These are phyloP conservation scores for Nineta flava DNA, from an alignment of 2,888 invertebrate species.

Conservation along the genomic window DNA sequence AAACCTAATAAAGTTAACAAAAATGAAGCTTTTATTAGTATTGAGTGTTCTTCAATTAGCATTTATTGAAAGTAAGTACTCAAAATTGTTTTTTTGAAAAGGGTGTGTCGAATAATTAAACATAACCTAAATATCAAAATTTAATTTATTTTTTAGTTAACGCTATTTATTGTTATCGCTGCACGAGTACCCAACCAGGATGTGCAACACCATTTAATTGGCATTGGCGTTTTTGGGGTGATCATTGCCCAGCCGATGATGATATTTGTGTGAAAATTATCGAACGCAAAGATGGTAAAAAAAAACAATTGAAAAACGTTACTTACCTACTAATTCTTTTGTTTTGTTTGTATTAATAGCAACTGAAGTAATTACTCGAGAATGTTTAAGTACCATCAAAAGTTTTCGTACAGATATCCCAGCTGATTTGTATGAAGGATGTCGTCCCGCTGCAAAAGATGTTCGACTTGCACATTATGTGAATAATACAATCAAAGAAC, in stretches of 20 bases:
- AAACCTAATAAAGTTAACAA: background rate
- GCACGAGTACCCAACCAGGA: constrained; percentile 78
- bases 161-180: constrained; percentile 74
- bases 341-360: constrained; percentile 33
- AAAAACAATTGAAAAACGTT: constrained; percentile 2
- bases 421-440: constrained; percentile 84
- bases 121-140: background rate
- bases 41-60: background rate
- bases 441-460: constrained; percentile 64
- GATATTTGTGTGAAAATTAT: constrained; percentile 83
- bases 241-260: constrained; percentile 64
- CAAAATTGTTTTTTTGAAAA: background rate
- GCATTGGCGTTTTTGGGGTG: constrained; percentile 57
- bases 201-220: constrained; percentile 75
- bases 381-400: constrained; percentile 66
- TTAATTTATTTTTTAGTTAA: constrained; percentile 27
- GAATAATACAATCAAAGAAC: constrained; percentile 69
- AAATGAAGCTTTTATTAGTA: background rate
- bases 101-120: background rate
- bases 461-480: constrained; percentile 71
- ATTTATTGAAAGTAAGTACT: background rate
- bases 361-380: constrained; percentile 62
- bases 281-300: constrained; percentile 67
- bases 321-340: background rate
- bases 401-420: constrained; percentile 74